phyloP scores from a whole-genome alignment of 2,797 vertebrate genomes.

The Hipposideros larvatus region DNA sequence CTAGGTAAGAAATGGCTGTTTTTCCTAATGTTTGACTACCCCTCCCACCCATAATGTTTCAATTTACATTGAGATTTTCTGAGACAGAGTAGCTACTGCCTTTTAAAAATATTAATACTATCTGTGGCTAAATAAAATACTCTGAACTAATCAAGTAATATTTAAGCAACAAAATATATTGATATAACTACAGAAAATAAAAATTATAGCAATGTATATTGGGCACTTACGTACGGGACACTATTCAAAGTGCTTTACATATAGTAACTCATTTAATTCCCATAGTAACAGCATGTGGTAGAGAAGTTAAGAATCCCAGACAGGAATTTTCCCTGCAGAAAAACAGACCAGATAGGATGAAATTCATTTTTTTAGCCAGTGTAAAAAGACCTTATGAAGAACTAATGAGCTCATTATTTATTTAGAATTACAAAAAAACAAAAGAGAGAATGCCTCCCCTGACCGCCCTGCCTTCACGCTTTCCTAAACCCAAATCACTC shows the following conservation, averaged over 20 bases:
- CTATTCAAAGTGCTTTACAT: background rate
- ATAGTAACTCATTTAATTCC: conserved; percentile 13
- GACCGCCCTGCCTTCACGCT: background rate
- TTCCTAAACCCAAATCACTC: conserved; percentile 43
- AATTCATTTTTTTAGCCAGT: background rate
- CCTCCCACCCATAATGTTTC: accelerated
- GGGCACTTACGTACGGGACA: background rate
- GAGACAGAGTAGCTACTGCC: background rate
- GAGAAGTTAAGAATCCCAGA: background rate
- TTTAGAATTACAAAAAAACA: background rate
- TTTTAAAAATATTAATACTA: conserved; percentile 6
- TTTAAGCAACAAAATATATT: conserved; percentile 19
- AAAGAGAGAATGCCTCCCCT: background rate
- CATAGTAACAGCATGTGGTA: background rate
- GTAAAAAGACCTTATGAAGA: conserved; percentile 43
- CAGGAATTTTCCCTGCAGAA: background rate
- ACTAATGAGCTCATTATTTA: conserved; percentile 15
- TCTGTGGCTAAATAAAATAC: background rate
- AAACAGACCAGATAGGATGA: background rate
- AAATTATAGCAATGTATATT: background rate
- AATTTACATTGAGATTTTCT: background rate
- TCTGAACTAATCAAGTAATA: background rate
- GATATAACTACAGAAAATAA: conserved; percentile 26
- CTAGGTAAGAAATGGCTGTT: background rate
- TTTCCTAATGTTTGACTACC: background rate